Percentiles rank a stretch among this genome's conserved stretches.
phyloP scores from a whole-genome alignment of 2,797 vertebrate species.

The Argyrosomus regius region DNA sequence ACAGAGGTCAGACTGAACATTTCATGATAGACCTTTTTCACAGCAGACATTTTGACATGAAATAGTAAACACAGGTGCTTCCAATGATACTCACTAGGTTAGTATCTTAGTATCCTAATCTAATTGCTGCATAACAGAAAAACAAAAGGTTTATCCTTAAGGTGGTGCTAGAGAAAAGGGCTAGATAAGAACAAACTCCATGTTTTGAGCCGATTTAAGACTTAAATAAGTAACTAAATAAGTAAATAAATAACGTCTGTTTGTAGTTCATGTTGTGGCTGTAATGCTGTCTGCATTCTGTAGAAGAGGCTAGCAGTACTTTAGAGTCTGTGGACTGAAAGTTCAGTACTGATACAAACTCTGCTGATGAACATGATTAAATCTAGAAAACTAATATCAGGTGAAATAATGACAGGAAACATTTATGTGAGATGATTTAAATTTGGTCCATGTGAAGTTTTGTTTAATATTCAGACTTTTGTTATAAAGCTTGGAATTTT shows the following conservation, averaged over 20 bases:
- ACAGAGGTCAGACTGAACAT: neutral
- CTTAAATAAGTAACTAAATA: neutral
- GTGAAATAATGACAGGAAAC: neutral
- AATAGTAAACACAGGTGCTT: too few relatives aligned
- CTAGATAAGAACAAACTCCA: neutral
- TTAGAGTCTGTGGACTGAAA: neutral
- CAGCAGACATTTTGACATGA: neutral
- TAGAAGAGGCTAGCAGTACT: neutral
- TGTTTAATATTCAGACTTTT: neutral
- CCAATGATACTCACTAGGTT: too few relatives aligned
- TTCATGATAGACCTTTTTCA: too few relatives aligned
- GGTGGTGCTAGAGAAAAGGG: too few relatives aligned
- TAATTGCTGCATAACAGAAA: neutral
- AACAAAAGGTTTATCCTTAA: neutral
- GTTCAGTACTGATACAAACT: neutral
- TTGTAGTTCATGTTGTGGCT: neutral
- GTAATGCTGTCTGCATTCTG: neutral
- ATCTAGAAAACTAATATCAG: neutral
- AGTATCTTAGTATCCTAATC: too few relatives aligned
- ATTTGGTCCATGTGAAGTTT: neutral
- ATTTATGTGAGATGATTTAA: neutral
- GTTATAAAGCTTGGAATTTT: neutral
- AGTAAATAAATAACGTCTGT: too few relatives aligned
- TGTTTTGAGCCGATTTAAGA: neutral
- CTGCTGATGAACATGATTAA: neutral